A percentile compares a stretch with the other conserved stretches of the same genome.
phyloP scores from a whole-genome alignment of 2,888 invertebrate genomes.

The Phyllotreta cruciferae region DNA sequence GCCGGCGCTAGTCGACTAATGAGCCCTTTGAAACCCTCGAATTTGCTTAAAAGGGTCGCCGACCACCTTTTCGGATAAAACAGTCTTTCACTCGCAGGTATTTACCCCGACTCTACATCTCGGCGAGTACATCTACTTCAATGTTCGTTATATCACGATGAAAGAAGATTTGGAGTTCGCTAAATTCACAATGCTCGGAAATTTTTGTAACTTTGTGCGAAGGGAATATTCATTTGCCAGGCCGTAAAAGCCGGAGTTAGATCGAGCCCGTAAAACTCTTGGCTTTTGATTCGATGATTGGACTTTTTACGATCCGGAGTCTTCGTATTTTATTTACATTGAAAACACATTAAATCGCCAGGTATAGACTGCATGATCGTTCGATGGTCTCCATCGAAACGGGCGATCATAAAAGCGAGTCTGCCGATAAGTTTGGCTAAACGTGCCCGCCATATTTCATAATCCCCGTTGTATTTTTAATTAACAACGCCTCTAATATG shows the following conservation, averaged over 20 bases:
- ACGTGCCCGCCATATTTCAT: constrained; percentile 1
- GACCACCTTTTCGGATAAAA: background rate
- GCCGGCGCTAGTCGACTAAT: constrained; percentile 33
- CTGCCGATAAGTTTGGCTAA: background rate
- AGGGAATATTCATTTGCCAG: background rate
- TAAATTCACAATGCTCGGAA: background rate
- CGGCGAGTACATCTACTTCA: too few species aligned
- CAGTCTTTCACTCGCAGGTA: background rate
- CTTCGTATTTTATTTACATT: constrained; percentile 12
- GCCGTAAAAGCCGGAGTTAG: constrained; percentile 2
- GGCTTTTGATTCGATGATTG: constrained; percentile 14
- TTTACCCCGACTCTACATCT: too few species aligned
- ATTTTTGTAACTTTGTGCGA: constrained; percentile 13
- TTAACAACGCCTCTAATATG: constrained; percentile 22
- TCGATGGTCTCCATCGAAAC: background rate
- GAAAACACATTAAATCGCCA: constrained; percentile 4
- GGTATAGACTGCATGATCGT: constrained; percentile 3
- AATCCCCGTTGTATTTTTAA: constrained; percentile 12
- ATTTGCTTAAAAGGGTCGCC: constrained; percentile 9
- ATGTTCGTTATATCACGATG: too few species aligned
- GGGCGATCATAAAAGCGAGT: too few species aligned
- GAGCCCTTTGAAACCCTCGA: constrained; percentile 30
- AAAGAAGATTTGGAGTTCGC: too few species aligned
- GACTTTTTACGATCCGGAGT: constrained; percentile 6
- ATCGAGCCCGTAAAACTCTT: constrained; percentile 1